Conservation (phyloP, 2,797 vertebrate species). For the Karalla daura region DNA sequence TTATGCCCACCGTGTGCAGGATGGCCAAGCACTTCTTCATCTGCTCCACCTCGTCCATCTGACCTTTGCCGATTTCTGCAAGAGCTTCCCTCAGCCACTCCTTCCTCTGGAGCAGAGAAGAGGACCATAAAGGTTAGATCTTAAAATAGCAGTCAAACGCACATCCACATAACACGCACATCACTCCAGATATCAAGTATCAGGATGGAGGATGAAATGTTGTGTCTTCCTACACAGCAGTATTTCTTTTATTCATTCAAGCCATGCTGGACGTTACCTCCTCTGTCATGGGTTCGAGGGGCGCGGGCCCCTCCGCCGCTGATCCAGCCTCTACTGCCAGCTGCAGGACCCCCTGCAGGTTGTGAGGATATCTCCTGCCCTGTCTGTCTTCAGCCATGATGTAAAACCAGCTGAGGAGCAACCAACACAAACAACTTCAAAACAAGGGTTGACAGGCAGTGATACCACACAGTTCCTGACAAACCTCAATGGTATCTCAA, state of each 20-base stretch:
- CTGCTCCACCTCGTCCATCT: constrained; percentile 89
- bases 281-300: constrained; percentile 86
- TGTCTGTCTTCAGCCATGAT: constrained; percentile 79
- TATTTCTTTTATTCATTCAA: background rate
- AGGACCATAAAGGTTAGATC: background rate
- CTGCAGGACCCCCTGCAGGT: constrained; percentile 88
- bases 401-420: background rate
- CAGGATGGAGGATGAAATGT: too few species aligned
- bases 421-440: background rate
- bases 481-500: too few species aligned
- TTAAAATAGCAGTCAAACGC: too few species aligned
- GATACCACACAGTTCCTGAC: background rate
- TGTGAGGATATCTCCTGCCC: constrained; percentile 77
- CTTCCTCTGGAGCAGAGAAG: constrained; percentile 79
- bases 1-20: constrained; percentile 55
- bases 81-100: constrained; percentile 88
- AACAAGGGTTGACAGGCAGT: background rate
- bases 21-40: constrained; percentile 88
- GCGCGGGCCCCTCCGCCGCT: constrained; percentile 72
- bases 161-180: too few species aligned
- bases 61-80: constrained; percentile 85
- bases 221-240: background rate
- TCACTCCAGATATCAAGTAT: too few species aligned
- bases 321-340: constrained; percentile 90
- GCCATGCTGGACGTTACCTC: constrained; percentile 77